These are phyloP conservation scores for Chiloscyllium punctatum DNA, from an alignment of 2,797 vertebrate genomes.

Conservation along the genomic window DNA sequence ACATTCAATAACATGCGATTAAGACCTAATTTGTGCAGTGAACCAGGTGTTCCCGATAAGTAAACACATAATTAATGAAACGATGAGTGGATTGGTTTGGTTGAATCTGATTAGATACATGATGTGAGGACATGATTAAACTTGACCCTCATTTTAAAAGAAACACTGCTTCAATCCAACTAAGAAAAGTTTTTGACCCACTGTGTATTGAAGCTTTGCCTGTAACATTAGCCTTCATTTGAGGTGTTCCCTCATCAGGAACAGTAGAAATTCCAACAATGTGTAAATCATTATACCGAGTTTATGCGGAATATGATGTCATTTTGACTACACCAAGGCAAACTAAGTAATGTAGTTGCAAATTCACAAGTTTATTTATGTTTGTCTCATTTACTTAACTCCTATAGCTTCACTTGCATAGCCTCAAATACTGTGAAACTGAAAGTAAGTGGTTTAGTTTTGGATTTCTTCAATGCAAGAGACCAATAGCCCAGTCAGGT, in stretches of 20 bases:
- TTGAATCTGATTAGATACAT: constrained; percentile 21
- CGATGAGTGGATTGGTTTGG: constrained; percentile 27
- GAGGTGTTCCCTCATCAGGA: not conserved
- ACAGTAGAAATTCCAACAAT: not conserved
- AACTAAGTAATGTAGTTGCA: not conserved
- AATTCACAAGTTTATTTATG: not conserved
- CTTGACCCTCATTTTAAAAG: not conserved
- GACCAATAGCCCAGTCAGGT: not conserved
- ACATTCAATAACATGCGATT: constrained; percentile 35
- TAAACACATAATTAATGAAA: constrained; percentile 24
- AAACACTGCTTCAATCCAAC: not conserved
- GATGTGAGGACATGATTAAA: not conserved
- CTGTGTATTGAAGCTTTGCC: not conserved
- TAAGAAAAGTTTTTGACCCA: not conserved
- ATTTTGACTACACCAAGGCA: not conserved
- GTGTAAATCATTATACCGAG: not conserved
- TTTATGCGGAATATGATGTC: not conserved
- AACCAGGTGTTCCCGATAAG: constrained; percentile 30
- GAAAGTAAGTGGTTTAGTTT: not conserved
- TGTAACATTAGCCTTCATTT: not conserved
- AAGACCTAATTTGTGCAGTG: constrained; percentile 12
- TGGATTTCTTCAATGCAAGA: not conserved
- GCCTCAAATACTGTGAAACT: not conserved
- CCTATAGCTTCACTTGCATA: not conserved
- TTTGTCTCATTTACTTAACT: not conserved